Evolutionary conservation across 2,797 vertebrate genomes (phyloP), one percentile per base, ranked within the genome.

Genomic region (Aythya fuligula): DNA sequence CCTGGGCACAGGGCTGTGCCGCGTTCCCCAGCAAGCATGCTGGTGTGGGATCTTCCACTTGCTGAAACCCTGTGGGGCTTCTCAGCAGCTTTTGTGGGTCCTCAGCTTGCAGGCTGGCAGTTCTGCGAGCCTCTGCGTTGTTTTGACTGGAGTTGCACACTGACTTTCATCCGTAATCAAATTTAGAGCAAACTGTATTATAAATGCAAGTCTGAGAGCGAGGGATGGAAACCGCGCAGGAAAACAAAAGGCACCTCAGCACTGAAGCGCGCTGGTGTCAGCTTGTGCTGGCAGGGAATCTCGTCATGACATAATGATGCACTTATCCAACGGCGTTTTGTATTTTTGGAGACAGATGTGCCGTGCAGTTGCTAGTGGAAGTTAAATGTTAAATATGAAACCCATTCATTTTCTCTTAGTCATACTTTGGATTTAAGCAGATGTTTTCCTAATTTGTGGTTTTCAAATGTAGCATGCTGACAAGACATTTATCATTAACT

Each of bases 371-470:
- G 94, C 89, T 90, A 77, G 83, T 96, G 80, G 73, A 97, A 91
- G 88, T 95, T 94, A 90, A 92, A 94, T 3, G 65, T 91, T 95
- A 92, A 93, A 96, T 90, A 85, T 85, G 95, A 97, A 97, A 96
- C 96, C 95, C 96, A 96, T 96, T 96, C 95, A 95, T 96, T 96
- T 97, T 97, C 92, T 96, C 92, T 96, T 97, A 96, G 95, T 96
- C 95, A 95, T 96, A 95, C 94, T 92, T 88, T 64, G 85, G 89
- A 90, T 92, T 95, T 95, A 92, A 95, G 88, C 96, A 96, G 95
- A 97, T 96, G 94, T 95, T 97, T 96, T 93, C 66, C 85, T 94
- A 96, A 96, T 96, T 91, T 94, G 77, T 95, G 91, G 88, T 96
- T 96, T 96, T 95, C 93, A 88, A 94, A 94, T 94, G 94, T 79